Base-by-base conservation (phyloP, 2,888 invertebrate genomes). In the Sepiola atlantica region DNA sequence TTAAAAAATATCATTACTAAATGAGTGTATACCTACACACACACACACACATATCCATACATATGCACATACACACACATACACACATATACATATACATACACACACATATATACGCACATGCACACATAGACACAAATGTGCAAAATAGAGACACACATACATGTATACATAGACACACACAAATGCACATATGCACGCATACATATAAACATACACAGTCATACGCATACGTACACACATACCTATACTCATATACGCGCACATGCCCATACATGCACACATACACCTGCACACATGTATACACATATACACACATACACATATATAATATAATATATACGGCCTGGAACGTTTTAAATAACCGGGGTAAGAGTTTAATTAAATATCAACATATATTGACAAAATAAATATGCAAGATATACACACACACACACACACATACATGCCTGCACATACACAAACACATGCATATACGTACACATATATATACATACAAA, bases 351-450 rank as follows among this genome's bases (percentile, higher is more conserved):
- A n/a, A n/a, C n/a, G n/a, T n/a, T n/a, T n/a, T n/a, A n/a, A n/a
- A n/a, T n/a, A n/a, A n/a, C n/a, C n/a, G n/a, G n/a, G n/a, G n/a
- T n/a, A n/a, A n/a, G n/a, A n/a, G n/a, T n/a, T n/a, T n/a, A n/a
- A n/a, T n/a, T n/a, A n/a, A n/a, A n/a, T n/a, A n/a, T n/a, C n/a
- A n/a, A n/a, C n/a, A n/a, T n/a, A n/a, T n/a, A n/a, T n/a, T n/a
- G n/a, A n/a, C n/a, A n/a, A n/a, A n/a, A n/a, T n/a, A n/a, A n/a
- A n/a, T n/a, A n/a, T n/a, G n/a, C n/a, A n/a, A n/a, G n/a, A n/a
- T n/a, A n/a, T n/a, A n/a, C n/a, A 35, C 92, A 35, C 92, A n/a
- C 92, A 35, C 92, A 35, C 92, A 92, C 92, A 92, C 92, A 92
- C 92, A 35, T 32, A 92, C 92, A 35, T 32, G n/a, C 92, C 18